Evolutionary conservation across 2,888 invertebrate genomes (phyloP).

Genomic region (Ceramica pisi): DNA sequence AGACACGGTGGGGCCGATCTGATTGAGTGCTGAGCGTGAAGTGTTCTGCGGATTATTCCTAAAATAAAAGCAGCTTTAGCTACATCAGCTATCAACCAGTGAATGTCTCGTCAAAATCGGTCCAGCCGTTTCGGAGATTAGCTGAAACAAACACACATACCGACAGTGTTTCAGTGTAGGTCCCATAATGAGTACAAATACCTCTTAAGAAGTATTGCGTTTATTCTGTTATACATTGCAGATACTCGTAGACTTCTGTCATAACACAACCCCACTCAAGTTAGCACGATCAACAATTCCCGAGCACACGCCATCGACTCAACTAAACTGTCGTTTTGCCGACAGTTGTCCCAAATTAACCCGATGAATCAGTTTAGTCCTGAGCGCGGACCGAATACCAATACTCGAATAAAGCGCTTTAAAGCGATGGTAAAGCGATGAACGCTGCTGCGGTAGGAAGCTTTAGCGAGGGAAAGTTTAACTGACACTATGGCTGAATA

Average conservation of each 20-base stretch:
- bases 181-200: too few relatives aligned
- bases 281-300: conserved; percentile 38
- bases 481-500: conserved; percentile 21
- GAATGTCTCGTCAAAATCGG: too few relatives aligned
- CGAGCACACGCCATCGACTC: conserved; percentile 41
- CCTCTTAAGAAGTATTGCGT: too few relatives aligned
- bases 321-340: conserved; percentile 49
- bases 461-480: conserved; percentile 38
- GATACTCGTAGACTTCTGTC: conserved; percentile 2
- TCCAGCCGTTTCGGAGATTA: too few relatives aligned
- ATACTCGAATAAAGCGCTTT: conserved; percentile 45
- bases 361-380: conserved; percentile 56
- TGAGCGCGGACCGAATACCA: conserved; percentile 43
- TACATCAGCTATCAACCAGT: too few relatives aligned
- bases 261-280: conserved; percentile 30
- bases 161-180: too few relatives aligned
- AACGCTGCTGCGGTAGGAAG: conserved; percentile 28
- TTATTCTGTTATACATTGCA: too few relatives aligned
- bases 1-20: conserved; percentile 74
- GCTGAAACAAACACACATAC: too few relatives aligned
- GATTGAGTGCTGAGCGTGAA: conserved; percentile 64
- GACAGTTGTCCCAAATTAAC: conserved; percentile 57
- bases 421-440: conserved; percentile 45
- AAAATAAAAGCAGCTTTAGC: too few relatives aligned
- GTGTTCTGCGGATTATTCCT: conserved; percentile 60